These are phyloP conservation scores for Malaclemys terrapin DNA, from an alignment of 2,113 vertebrate species.

Conservation along the genomic window DNA sequence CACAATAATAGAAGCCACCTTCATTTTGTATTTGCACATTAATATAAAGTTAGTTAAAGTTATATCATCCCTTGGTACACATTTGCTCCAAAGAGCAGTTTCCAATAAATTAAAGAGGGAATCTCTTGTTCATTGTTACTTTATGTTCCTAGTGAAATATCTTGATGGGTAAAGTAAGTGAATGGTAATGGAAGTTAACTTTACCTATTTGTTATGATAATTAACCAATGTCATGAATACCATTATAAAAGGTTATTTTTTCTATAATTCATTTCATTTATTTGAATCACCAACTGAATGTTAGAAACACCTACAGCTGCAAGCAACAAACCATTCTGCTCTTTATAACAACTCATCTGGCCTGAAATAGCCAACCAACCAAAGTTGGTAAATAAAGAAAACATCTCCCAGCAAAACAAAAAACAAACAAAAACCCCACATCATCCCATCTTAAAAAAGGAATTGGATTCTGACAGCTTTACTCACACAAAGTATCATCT, in stretches of 20 bases:
- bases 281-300: neutral
- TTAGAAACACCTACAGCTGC: neutral
- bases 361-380: neutral
- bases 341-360: neutral
- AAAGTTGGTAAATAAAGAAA: neutral
- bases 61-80: neutral
- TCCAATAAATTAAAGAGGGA: neutral
- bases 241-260: neutral
- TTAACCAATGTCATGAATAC: neutral
- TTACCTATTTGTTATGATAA: neutral
- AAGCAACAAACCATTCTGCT: neutral
- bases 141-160: neutral
- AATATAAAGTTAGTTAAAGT: neutral
- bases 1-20: neutral
- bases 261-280: neutral
- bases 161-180: neutral
- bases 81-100: neutral
- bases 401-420: neutral
- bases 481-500: neutral
- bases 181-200: neutral
- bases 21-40: neutral
- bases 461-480: neutral
- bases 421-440: neutral
- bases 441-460: neutral
- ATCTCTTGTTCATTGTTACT: neutral